Percentiles rank a stretch among this genome's conserved stretches.
Evolutionary conservation across 2,113 vertebrate genomes (phyloP).

Genomic region (Chloebia gouldiae): DNA sequence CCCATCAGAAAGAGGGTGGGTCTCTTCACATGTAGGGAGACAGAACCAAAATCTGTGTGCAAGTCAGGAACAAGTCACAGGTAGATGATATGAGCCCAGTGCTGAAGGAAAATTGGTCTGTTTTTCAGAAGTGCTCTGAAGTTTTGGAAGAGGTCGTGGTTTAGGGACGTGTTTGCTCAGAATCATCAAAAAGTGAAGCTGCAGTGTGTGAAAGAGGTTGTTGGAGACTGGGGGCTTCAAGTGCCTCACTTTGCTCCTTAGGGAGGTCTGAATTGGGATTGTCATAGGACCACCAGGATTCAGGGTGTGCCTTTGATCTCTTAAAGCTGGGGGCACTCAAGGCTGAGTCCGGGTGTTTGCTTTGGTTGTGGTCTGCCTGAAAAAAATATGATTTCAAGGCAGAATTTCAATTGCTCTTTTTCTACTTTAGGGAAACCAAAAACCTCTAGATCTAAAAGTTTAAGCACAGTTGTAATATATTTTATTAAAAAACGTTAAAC

Average conservation of each 20-base stretch:
- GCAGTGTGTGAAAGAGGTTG: background rate
- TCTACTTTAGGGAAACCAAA: background rate
- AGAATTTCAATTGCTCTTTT: background rate
- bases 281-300: background rate
- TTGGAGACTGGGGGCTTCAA: background rate
- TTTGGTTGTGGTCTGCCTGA: background rate
- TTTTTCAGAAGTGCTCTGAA: background rate
- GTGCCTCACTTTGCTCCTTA: background rate
- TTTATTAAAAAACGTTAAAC: background rate
- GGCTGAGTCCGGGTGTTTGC: fast-evolving
- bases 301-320: fast-evolving
- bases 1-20: background rate
- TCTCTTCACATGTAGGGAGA: fast-evolving
- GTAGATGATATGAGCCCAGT: background rate
- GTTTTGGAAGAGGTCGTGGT: background rate
- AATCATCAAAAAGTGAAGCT: background rate
- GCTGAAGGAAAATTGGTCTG: background rate
- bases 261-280: background rate
- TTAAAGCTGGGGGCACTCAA: background rate
- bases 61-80: background rate
- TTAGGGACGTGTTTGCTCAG: background rate
- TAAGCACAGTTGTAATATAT: background rate
- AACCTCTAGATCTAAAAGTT: background rate
- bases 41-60: background rate
- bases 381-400: background rate